phyloP scores from a whole-genome alignment of 37 sponge, comb jelly and placozoan genomes.

The Mnemiopsis leidyi region DNA sequence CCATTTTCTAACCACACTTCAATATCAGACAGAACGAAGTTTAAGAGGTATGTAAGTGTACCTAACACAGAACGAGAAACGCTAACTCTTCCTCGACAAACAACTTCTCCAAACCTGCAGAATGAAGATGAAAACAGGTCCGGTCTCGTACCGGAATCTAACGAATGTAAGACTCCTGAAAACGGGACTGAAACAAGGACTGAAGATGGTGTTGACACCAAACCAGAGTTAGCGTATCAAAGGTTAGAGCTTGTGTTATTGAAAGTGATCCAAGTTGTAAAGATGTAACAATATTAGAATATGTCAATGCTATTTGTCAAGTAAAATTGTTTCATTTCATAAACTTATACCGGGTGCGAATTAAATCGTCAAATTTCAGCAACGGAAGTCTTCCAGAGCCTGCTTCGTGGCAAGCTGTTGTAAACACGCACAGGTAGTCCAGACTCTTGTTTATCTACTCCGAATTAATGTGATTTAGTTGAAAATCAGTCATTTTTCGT shows the following conservation, averaged over 20 bases:
- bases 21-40: conserved; percentile 6
- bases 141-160: neutral
- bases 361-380: neutral
- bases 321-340: no score
- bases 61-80: neutral
- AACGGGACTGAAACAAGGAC: neutral
- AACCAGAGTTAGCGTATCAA: neutral
- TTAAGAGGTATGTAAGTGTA: neutral
- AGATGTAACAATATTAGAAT: no score
- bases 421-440: conserved; percentile 42
- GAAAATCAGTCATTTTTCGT: no score
- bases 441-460: no score
- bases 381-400: neutral
- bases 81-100: neutral
- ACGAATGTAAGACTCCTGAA: neutral
- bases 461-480: no score
- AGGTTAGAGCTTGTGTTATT: no score
- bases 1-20: no score
- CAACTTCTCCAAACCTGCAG: neutral
- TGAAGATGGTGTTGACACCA: neutral
- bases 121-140: neutral
- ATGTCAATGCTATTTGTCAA: no score
- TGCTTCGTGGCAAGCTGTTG: conserved; percentile 11
- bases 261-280: no score
- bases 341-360: no score